phyloP scores from a whole-genome alignment of 1,140 invertebrate genomes.

The Contarinia nasturtii region DNA sequence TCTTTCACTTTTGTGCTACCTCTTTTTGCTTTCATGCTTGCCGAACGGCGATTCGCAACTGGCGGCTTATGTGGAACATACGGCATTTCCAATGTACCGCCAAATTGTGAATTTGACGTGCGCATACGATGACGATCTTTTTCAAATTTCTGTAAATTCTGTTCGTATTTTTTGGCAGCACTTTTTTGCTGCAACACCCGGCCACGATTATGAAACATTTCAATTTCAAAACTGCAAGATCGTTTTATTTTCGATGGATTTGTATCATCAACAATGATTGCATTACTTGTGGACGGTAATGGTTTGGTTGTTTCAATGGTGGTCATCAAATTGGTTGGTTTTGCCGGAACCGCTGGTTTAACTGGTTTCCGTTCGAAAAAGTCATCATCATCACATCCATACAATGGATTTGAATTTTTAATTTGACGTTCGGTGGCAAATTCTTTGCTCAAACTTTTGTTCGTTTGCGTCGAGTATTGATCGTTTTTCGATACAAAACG shows the following conservation, averaged over 20 bases:
- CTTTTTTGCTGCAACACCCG: conserved; percentile 6
- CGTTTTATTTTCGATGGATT: conserved; percentile 6
- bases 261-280: neutral
- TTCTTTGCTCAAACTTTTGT: conserved; percentile 20
- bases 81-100: conserved; percentile 28
- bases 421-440: conserved; percentile 19
- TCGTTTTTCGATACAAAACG: conserved; percentile 18
- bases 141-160: conserved; percentile 29
- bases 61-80: conserved; percentile 37
- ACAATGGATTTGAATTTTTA: conserved; percentile 18
- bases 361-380: too few relatives aligned
- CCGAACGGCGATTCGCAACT: conserved; percentile 21
- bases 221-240: conserved; percentile 19
- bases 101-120: neutral
- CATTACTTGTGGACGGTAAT: too few relatives aligned
- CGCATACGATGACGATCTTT: conserved; percentile 1
- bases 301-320: too few relatives aligned
- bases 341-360: neutral
- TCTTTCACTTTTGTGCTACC: neutral
- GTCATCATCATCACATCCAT: neutral
- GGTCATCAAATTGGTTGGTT: neutral
- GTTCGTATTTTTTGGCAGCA: conserved; percentile 29
- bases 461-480: conserved; percentile 19
- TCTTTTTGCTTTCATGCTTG: conserved; percentile 17
- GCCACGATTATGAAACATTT: conserved; percentile 5